Conservation (phyloP, 2,797 vertebrate species). For the Mus minutoides region DNA sequence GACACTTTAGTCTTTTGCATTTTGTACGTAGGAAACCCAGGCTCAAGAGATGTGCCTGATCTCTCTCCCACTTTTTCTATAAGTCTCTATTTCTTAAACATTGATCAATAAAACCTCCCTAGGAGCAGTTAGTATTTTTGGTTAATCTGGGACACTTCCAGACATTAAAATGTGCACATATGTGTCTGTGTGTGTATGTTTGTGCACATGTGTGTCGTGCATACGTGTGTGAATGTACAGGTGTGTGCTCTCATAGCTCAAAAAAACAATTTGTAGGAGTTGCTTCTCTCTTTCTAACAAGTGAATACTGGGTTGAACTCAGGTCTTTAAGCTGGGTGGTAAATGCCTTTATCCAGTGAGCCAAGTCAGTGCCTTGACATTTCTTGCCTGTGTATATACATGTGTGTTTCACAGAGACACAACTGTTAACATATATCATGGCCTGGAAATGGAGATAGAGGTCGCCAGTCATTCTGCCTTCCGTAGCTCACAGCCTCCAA, state of each 20-base stretch:
- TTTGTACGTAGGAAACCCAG: neutral
- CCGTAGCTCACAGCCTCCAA: neutral
- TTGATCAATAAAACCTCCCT: neutral
- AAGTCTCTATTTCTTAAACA: neutral
- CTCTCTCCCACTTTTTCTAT: neutral
- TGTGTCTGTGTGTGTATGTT: neutral
- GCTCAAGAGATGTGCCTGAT: neutral
- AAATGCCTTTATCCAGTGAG: neutral
- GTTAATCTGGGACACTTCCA: neutral
- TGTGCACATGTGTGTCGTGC: no score
- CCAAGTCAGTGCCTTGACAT: neutral
- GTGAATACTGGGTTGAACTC: neutral
- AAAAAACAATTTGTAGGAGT: neutral
- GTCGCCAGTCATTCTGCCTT: neutral
- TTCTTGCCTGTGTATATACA: neutral
- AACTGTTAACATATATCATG: neutral
- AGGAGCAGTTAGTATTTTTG: neutral
- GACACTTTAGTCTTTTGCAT: neutral
- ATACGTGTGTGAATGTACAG: no score
- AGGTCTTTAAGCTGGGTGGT: neutral
- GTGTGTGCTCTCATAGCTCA: neutral
- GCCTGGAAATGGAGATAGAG: neutral
- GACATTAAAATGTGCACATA: neutral
- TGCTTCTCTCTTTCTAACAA: neutral
- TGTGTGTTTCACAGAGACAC: neutral